Base-by-base conservation (phyloP, 1,140 invertebrate species). In the Brachionus asplanchnoidis region DNA sequence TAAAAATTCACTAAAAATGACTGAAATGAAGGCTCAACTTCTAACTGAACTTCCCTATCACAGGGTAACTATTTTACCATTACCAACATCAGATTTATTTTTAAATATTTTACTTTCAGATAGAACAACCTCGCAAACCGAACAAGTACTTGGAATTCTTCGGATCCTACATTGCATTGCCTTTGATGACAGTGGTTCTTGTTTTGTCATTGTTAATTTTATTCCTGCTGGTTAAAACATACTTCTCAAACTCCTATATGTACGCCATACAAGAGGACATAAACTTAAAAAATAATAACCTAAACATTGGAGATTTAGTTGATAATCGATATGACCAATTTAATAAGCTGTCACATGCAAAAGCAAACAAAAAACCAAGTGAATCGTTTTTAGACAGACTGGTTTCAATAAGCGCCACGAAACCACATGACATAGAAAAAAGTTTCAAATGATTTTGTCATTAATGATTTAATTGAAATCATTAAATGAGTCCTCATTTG, bases 121-220 rank as follows among this genome's bases (percentile, higher is more conserved):
- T 82, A 20, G 79, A 82, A 68, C 53, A 60, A 40, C 79, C 79
- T 6, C 32, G 79, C 28, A 82, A 65, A 28, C 79, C 50, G 12
- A 82, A 82, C 53, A 82, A 68, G 65, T 82, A 68, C 65, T 82
- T 82, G 32, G 53, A 82, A 42, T 65, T 82, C n/a, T 82, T 82
- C 3, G 79, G 79, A 14, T 82, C 79, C 3, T 82, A 82, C 79
- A 82, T 82, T 28, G 79, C 79, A 68, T 44, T 82, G 60, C 79
- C 79, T 12, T 68, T 82, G 44, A 82, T 82, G 79, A 82, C 79
- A 2, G 36, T 82, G 28, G 40, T 82, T 65, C 53, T 82, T 32
- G 79, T 82, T 42, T 36, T 82, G 36, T 82, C 79, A 26, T 26
- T 82, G 5, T 68, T 82, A 11, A 68, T 82, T 14, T 44, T 82